A percentile compares a stretch with the other conserved stretches of the same genome.
phyloP scores from a whole-genome alignment of 2,888 invertebrate genomes.

The Drepanosiphum platanoidis region DNA sequence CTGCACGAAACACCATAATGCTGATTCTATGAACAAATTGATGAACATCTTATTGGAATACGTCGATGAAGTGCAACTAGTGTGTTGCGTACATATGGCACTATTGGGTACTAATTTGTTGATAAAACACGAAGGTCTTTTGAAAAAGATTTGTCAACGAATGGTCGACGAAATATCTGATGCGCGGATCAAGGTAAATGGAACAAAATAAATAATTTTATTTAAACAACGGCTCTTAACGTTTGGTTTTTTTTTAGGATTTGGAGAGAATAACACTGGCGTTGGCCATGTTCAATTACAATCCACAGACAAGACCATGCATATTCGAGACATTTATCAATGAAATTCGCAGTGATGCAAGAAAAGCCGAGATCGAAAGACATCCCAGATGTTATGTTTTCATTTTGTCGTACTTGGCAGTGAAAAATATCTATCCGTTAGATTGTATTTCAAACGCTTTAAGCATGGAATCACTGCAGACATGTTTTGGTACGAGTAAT shows the following conservation, averaged over 20 bases:
- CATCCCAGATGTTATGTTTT: slow-evolving; percentile 44
- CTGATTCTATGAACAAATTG: slow-evolving; percentile 35
- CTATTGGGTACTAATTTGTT: slow-evolving; percentile 60
- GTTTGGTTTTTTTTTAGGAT: slow-evolving; percentile 47
- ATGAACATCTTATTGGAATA: slow-evolving; percentile 26
- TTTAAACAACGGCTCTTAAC: not conserved
- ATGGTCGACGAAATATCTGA: slow-evolving; percentile 54
- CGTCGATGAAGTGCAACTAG: slow-evolving; percentile 46
- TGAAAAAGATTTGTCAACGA: slow-evolving; percentile 60
- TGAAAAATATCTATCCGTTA: slow-evolving; percentile 36
- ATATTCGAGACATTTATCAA: slow-evolving; percentile 54
- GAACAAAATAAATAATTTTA: not conserved
- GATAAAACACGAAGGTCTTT: slow-evolving; percentile 43
- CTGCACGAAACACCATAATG: slow-evolving; percentile 13
- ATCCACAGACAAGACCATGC: slow-evolving; percentile 52
- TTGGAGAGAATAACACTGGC: slow-evolving; percentile 60
- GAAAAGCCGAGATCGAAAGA: slow-evolving; percentile 48
- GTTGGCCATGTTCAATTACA: slow-evolving; percentile 55
- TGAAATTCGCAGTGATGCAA: slow-evolving; percentile 45
- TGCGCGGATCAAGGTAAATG: slow-evolving; percentile 58
- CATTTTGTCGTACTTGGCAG: slow-evolving; percentile 49
- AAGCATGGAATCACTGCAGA: slow-evolving; percentile 14
- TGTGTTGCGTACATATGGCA: slow-evolving; percentile 62
- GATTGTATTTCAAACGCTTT: slow-evolving; percentile 55
- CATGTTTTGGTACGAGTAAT: slow-evolving; percentile 52